Evolutionary conservation across 2,888 invertebrate genomes (phyloP).

Genomic region (Tromatobia lineatoria): DNA sequence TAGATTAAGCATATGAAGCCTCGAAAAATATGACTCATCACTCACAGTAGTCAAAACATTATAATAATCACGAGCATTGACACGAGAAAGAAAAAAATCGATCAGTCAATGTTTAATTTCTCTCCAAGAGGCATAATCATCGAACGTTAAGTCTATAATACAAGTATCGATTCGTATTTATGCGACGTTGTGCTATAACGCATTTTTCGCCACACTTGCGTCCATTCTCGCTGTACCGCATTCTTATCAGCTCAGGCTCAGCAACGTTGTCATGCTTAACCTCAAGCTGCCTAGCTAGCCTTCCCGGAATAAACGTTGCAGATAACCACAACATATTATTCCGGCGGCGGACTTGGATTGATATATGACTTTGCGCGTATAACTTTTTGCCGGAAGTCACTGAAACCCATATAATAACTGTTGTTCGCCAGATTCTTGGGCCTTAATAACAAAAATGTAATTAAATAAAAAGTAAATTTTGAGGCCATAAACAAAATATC

Average conservation of each 20-base stretch:
- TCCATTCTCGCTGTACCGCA: conserved; percentile 35
- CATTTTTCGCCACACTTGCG: conserved; percentile 37
- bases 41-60: background rate
- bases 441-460: too few species aligned
- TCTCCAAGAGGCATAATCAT: background rate
- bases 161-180: conserved; percentile 10
- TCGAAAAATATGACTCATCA: background rate
- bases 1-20: background rate
- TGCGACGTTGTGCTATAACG: conserved; percentile 1
- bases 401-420: background rate
- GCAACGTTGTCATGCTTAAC: conserved; percentile 56
- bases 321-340: conserved; percentile 41
- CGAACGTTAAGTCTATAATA: background rate
- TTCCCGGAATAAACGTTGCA: conserved; percentile 49
- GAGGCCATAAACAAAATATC: too few species aligned
- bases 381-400: background rate
- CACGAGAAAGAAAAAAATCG: background rate
- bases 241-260: conserved; percentile 63
- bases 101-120: conserved; percentile 15
- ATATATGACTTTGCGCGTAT: background rate
- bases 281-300: conserved; percentile 26
- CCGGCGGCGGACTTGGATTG: background rate
- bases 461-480: too few species aligned
- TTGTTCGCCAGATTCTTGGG: too few species aligned
- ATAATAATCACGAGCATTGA: background rate